Evolutionary conservation across 2,113 vertebrate genomes (phyloP).

Genomic region (Leptobrachium ailaonicum): DNA sequence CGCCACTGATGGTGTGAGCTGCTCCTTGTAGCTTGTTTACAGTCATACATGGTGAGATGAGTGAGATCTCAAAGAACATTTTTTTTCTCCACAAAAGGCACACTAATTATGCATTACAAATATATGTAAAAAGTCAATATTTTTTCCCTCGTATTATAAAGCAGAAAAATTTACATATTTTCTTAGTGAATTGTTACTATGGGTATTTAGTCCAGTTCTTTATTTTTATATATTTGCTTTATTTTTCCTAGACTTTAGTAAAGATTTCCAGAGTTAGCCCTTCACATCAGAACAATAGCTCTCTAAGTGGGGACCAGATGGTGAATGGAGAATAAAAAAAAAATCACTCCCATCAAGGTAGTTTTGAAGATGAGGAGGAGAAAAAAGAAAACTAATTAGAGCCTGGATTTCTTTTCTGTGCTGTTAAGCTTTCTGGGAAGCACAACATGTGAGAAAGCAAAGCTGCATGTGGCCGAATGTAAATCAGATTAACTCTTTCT

Average conservation of each 20-base stretch:
- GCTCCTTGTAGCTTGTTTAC: too few relatives aligned
- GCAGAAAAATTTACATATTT: too few relatives aligned
- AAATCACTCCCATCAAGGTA: conserved; percentile 20
- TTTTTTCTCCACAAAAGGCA: too few relatives aligned
- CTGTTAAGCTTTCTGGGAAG: conserved; percentile 38
- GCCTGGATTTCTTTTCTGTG: conserved; percentile 10
- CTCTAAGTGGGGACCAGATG: conserved; percentile 32
- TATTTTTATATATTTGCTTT: background rate
- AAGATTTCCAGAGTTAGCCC: conserved; percentile 29
- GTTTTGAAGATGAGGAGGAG: background rate
- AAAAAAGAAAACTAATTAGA: conserved; percentile 35
- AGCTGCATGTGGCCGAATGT: background rate
- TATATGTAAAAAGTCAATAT: too few relatives aligned
- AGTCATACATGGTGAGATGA: too few relatives aligned
- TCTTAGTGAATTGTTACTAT: too few relatives aligned
- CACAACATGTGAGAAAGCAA: conserved; percentile 25
- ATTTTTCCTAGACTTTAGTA: conserved; percentile 12
- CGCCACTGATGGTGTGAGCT: too few relatives aligned
- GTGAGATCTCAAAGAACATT: too few relatives aligned
- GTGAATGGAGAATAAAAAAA: conserved; percentile 22
- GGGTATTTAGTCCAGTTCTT: too few relatives aligned
- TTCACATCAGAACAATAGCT: conserved; percentile 28
- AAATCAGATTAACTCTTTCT: conserved; percentile 34
- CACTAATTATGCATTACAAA: too few relatives aligned
- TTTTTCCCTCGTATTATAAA: too few relatives aligned